Conservation (phyloP, 1,140 invertebrate genomes). For the Micrasema longulum region DNA sequence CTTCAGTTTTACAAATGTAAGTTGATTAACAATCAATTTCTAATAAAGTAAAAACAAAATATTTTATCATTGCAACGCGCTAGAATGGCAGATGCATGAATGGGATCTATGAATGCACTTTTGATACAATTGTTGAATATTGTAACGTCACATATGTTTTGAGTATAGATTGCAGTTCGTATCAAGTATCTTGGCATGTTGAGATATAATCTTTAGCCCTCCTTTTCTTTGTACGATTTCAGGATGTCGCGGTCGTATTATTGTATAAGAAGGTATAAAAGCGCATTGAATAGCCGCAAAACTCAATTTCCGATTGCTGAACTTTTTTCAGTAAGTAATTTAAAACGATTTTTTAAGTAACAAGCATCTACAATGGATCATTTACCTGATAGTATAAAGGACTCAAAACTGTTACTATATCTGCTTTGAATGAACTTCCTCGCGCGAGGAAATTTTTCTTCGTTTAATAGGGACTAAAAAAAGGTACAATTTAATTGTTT, state of each 20-base stretch:
- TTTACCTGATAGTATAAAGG: too few relatives aligned
- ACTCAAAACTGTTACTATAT: too few relatives aligned
- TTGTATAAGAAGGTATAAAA: slow-evolving; percentile 19
- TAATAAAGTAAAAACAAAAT: too few relatives aligned
- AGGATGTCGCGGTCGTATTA: slow-evolving; percentile 30
- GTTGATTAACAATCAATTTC: too few relatives aligned
- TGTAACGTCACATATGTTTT: slow-evolving; percentile 24
- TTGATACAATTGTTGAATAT: slow-evolving; percentile 26
- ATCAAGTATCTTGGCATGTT: not conserved
- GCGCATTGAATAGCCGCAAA: too few relatives aligned
- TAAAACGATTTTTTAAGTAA: slow-evolving; percentile 7
- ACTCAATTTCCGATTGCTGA: not conserved
- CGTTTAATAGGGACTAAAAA: too few relatives aligned
- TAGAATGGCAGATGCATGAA: slow-evolving; percentile 18
- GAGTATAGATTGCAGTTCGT: slow-evolving; percentile 22
- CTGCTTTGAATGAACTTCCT: too few relatives aligned
- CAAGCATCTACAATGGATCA: too few relatives aligned
- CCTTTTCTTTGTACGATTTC: not conserved
- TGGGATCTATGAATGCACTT: slow-evolving; percentile 10
- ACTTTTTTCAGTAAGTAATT: not conserved
- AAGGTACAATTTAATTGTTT: too few relatives aligned
- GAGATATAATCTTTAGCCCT: not conserved
- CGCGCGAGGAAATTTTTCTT: too few relatives aligned
- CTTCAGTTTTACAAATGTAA: too few relatives aligned
- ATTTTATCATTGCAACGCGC: not conserved